Evolutionary conservation across 2,113 vertebrate species (phyloP).

Genomic region (Hydropotes inermis): DNA sequence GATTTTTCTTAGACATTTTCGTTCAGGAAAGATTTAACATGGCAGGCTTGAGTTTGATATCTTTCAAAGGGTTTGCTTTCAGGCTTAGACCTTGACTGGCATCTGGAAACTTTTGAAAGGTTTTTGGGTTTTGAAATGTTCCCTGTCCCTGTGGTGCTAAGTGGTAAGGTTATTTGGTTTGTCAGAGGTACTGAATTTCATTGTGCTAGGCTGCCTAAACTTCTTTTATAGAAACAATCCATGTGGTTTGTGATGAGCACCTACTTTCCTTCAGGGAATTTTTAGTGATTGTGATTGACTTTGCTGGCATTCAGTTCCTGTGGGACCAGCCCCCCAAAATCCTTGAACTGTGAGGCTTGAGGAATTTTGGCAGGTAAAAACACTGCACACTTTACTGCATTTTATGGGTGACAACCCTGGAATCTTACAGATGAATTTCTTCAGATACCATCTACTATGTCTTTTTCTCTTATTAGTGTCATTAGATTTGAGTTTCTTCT

Average conservation of each 20-base stretch:
- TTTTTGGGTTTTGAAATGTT: neutral
- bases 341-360: neutral
- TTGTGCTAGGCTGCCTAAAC: neutral
- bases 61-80: neutral
- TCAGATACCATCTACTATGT: neutral
- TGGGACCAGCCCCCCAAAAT: neutral
- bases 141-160: neutral
- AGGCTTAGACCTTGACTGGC: neutral
- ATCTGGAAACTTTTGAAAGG: neutral
- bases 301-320: neutral
- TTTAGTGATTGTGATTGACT: neutral
- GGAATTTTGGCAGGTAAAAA: neutral
- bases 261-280: neutral
- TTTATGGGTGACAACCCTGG: neutral
- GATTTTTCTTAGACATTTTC: neutral
- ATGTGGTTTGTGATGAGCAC: neutral
- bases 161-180: neutral
- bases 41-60: neutral
- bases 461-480: neutral
- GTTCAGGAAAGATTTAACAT: neutral
- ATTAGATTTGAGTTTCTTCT: neutral
- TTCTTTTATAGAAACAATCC: neutral
- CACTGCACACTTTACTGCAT: neutral
- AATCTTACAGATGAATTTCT: neutral
- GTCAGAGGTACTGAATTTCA: neutral